Percentiles rank a stretch among this genome's conserved stretches.
These are phyloP conservation scores for Lochmaea crataegi DNA, from an alignment of 2,888 invertebrate species.

Conservation along the genomic window DNA sequence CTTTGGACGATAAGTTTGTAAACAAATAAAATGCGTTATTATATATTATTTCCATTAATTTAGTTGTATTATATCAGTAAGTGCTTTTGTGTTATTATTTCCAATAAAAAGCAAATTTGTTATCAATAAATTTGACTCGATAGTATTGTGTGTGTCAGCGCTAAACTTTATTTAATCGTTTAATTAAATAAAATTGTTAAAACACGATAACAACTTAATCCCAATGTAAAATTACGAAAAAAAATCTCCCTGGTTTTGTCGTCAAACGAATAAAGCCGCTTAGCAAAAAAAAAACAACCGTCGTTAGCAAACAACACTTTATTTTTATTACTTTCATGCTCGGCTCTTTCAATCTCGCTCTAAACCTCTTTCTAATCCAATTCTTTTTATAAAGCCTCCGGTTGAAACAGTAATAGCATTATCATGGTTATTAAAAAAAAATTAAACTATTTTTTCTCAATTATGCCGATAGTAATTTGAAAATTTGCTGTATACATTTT, in stretches of 20 bases:
- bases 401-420: not conserved
- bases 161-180: no score
- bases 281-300: not conserved
- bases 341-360: not conserved
- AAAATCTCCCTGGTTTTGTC: not conserved
- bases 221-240: not conserved
- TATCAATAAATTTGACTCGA: no score
- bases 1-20: no score
- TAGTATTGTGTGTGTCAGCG: no score
- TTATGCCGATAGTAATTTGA: not conserved
- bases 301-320: constrained; percentile 10
- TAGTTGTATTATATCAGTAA: no score
- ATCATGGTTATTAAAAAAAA: not conserved
- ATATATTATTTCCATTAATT: no score
- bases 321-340: constrained; percentile 1
- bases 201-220: not conserved
- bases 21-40: no score
- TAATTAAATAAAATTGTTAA: not conserved
- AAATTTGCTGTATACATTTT: not conserved
- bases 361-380: constrained; percentile 7
- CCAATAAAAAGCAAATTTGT: no score
- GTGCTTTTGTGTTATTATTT: no score
- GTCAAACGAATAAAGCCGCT: not conserved
- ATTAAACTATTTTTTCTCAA: not conserved
- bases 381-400: constrained; percentile 8